A percentile compares a stretch with the other conserved stretches of the same genome.
These are phyloP conservation scores for Lepus americanus DNA, from an alignment of 2,113 vertebrate genomes.

Conservation along the genomic window DNA sequence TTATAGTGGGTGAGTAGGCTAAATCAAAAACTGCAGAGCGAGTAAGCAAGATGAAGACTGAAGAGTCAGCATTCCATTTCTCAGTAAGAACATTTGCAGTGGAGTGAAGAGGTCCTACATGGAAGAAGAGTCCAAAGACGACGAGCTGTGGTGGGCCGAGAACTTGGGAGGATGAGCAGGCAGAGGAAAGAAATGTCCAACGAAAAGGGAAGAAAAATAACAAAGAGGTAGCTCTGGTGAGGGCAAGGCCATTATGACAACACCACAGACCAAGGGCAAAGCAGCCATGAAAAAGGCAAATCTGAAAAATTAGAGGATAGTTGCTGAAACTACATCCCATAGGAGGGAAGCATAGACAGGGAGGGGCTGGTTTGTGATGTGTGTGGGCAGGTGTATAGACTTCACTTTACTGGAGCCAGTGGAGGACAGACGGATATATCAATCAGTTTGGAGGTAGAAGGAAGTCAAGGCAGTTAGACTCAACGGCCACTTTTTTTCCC, in stretches of 20 bases:
- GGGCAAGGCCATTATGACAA: no score
- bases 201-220: not conserved
- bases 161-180: not conserved
- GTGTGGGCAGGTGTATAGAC: rapidly evolving
- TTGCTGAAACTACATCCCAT: not conserved
- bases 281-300: not conserved
- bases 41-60: not conserved
- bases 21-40: not conserved
- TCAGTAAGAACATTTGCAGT: not conserved
- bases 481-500: not conserved
- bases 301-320: not conserved
- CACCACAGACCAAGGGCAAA: not conserved
- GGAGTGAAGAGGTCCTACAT: not conserved
- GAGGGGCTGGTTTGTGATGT: not conserved
- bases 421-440: not conserved
- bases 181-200: not conserved
- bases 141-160: not conserved
- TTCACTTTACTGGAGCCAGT: not conserved
- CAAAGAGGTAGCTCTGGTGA: not conserved
- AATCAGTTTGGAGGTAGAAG: not conserved
- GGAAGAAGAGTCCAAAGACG: not conserved
- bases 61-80: not conserved
- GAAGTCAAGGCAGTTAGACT: not conserved
- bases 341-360: not conserved
- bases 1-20: not conserved